Evolutionary conservation across 1,140 invertebrate species (phyloP).

Genomic region (Wiebesia pumilae): DNA sequence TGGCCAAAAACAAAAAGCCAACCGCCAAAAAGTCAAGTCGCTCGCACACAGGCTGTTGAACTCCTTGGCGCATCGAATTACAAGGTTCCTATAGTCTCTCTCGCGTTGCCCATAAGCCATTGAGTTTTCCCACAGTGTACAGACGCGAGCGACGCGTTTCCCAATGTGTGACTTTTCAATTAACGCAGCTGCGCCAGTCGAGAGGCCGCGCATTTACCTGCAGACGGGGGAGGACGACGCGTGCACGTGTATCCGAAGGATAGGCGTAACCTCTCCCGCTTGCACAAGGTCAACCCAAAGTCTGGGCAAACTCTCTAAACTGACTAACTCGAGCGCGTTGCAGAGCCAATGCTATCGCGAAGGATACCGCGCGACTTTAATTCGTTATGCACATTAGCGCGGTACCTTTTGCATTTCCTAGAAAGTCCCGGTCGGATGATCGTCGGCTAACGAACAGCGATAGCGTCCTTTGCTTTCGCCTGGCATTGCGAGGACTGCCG

Average conservation of each 20-base stretch:
- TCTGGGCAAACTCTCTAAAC: too few species aligned
- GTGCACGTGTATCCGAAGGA: neutral
- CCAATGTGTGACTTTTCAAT: slow-evolving; percentile 64
- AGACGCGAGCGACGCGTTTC: slow-evolving; percentile 20
- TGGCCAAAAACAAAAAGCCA: slow-evolving; percentile 20
- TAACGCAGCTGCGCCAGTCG: slow-evolving; percentile 55
- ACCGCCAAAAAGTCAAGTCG: neutral
- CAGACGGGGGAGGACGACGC: neutral
- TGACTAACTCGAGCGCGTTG: neutral
- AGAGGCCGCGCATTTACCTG: neutral
- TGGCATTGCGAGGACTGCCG: too few species aligned
- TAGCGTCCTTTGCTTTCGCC: neutral
- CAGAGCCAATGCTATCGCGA: too few species aligned
- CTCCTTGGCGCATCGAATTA: neutral
- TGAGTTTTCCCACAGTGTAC: slow-evolving; percentile 54
- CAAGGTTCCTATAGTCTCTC: neutral
- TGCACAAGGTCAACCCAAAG: neutral
- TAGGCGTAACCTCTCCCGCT: neutral
- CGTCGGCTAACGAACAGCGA: neutral
- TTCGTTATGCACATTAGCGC: too few species aligned
- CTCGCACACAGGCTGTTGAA: too few species aligned
- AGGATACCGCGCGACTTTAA: too few species aligned
- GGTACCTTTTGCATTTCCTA: neutral
- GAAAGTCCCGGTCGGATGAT: neutral
- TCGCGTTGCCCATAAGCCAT: neutral